These are phyloP conservation scores for Bos indicus DNA, from an alignment of 2,113 vertebrate genomes.

Conservation along the genomic window DNA sequence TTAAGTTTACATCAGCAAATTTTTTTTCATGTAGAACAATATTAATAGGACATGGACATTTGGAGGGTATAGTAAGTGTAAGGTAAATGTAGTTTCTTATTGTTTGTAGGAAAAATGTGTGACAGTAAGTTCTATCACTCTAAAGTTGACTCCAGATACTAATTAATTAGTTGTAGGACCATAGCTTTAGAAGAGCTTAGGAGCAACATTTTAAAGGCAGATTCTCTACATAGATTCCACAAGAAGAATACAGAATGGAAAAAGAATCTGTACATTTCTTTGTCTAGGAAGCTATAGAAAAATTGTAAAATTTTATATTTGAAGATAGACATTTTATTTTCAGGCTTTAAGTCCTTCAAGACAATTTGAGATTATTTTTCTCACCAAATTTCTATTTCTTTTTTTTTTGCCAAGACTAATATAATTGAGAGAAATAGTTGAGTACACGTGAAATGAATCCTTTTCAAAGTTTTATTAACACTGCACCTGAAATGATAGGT, in stretches of 20 bases:
- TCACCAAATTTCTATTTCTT: neutral
- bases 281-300: neutral
- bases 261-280: neutral
- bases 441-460: neutral
- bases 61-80: neutral
- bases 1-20: neutral
- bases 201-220: neutral
- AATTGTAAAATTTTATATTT: neutral
- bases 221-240: neutral
- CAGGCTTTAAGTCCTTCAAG: neutral
- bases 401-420: neutral
- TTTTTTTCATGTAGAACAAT: neutral
- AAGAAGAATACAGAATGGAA: neutral
- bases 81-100: neutral
- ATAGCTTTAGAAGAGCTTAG: neutral
- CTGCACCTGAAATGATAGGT: neutral
- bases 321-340: neutral
- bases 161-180: neutral
- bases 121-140: neutral
- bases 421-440: neutral
- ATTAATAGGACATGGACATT: neutral
- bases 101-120: neutral
- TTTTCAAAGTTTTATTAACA: conserved; percentile 12
- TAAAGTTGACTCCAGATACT: neutral
- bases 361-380: neutral